Evolutionary conservation across 2,888 invertebrate species (phyloP).

Genomic region (Dendrolimus houi): DNA sequence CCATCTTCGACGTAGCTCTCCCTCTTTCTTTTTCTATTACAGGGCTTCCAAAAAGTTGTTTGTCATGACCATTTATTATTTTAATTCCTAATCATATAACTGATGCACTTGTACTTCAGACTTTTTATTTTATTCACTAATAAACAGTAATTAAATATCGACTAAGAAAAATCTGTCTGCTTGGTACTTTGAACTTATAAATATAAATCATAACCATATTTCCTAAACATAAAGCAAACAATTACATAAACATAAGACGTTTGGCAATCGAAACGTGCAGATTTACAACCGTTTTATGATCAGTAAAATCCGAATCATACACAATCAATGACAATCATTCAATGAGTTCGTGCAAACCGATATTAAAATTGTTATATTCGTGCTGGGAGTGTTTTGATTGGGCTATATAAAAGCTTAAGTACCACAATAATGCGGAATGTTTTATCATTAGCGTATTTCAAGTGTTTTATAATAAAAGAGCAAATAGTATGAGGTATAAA

Average conservation of each 20-base stretch:
- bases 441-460: not conserved
- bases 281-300: conserved; percentile 30
- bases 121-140: too few relatives aligned
- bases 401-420: not conserved
- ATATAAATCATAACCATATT: not conserved
- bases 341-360: conserved; percentile 23
- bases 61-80: too few relatives aligned
- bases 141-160: too few relatives aligned
- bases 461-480: too few relatives aligned
- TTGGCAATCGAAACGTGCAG: conserved; percentile 20
- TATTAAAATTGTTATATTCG: conserved; percentile 18
- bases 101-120: too few relatives aligned
- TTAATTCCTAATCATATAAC: too few relatives aligned
- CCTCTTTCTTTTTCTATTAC: too few relatives aligned
- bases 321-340: conserved; percentile 39
- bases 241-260: conserved; percentile 25
- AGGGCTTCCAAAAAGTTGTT: too few relatives aligned
- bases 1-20: too few relatives aligned
- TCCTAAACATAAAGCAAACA: conserved; percentile 18
- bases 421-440: not conserved
- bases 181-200: too few relatives aligned
- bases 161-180: too few relatives aligned
- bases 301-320: conserved; percentile 33
- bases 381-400: not conserved
- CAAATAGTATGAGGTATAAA: too few relatives aligned